Conservation (phyloP, 2,113 vertebrate species). For the Stigmatopora nigra region DNA sequence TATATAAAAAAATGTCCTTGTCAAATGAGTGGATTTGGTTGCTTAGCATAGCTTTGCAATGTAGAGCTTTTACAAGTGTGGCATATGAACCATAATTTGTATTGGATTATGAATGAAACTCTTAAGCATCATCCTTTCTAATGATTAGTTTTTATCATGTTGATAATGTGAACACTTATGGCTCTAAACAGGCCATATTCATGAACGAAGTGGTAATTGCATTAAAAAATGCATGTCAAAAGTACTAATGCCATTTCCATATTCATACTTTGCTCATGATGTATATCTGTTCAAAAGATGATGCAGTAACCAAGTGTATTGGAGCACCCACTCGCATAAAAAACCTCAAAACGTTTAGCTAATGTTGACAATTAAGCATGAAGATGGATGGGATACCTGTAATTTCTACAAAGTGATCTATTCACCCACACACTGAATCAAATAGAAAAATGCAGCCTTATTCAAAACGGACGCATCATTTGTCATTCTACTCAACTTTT, state of each 20-base stretch:
- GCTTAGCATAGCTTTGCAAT: neutral
- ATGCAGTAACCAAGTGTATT: conserved; percentile 19
- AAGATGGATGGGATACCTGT: conserved; percentile 22
- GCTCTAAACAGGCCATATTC: neutral
- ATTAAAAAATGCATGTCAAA: neutral
- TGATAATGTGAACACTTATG: neutral
- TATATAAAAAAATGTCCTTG: too few species aligned
- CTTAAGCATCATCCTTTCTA: conserved; percentile 4
- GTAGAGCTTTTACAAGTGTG: too few species aligned
- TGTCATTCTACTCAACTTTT: conserved; percentile 20
- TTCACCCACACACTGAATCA: conserved; percentile 19
- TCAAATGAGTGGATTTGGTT: too few species aligned
- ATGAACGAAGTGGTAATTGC: neutral
- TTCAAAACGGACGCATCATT: conserved; percentile 18
- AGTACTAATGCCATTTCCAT: neutral
- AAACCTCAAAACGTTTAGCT: neutral
- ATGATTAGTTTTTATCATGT: conserved; percentile 7
- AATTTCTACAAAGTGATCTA: conserved; percentile 25
- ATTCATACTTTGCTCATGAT: neutral
- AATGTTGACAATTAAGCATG: conserved; percentile 29
- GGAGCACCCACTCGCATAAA: neutral
- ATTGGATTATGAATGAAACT: too few species aligned
- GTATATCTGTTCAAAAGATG: conserved; percentile 7
- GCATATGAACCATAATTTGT: too few species aligned
- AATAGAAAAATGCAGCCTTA: conserved; percentile 13